Evolutionary conservation across 1,140 invertebrate species (phyloP).

Genomic region (Delia radicum): DNA sequence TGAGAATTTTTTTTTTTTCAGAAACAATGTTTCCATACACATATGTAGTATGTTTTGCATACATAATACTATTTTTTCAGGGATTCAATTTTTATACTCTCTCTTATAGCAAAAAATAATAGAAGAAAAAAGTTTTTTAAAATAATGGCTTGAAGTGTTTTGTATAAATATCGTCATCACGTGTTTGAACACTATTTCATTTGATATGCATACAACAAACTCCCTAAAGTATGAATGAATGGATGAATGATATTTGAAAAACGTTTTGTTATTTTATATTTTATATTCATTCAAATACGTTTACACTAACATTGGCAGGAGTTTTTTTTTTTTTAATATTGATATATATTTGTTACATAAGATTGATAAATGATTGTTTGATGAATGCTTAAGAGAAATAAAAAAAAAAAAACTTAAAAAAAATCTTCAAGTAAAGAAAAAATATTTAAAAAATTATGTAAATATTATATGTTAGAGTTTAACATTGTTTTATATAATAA

Average conservation of each 20-base stretch:
- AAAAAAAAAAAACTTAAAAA: too few relatives aligned
- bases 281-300: background rate
- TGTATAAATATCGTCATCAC: constrained; percentile 21
- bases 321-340: too few relatives aligned
- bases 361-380: too few relatives aligned
- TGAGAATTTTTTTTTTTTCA: background rate
- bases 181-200: constrained; percentile 20
- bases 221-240: constrained; percentile 14
- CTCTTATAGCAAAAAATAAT: background rate
- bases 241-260: constrained; percentile 13
- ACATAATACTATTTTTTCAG: background rate
- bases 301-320: too few relatives aligned
- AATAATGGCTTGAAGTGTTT: constrained; percentile 14
- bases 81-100: background rate
- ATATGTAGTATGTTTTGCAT: constrained; percentile 1
- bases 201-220: constrained; percentile 17
- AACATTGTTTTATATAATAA: too few relatives aligned
- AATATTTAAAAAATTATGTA: too few relatives aligned
- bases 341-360: too few relatives aligned
- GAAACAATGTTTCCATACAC: background rate
- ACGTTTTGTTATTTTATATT: constrained; percentile 16
- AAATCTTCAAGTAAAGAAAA: too few relatives aligned
- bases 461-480: too few relatives aligned
- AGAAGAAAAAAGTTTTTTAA: background rate
- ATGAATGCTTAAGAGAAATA: too few relatives aligned